phyloP scores from a whole-genome alignment of 2,797 vertebrate species.

The Moxostoma hubbsi region DNA sequence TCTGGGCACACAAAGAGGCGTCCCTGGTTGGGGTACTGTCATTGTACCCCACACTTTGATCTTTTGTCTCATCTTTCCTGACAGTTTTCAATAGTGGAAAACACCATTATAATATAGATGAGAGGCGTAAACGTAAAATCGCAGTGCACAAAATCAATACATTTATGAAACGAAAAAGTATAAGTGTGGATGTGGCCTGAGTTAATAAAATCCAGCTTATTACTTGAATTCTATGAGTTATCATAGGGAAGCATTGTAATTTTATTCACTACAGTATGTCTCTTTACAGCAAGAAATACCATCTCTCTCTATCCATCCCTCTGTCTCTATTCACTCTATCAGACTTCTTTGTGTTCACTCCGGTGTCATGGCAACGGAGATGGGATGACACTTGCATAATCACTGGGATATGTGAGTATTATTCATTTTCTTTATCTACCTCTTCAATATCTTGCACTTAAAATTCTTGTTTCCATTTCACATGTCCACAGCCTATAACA shows the following conservation, averaged over 20 bases:
- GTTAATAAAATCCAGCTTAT: too few species aligned
- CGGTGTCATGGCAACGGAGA: slow-evolving; percentile 82
- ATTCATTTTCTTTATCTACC: slow-evolving; percentile 57
- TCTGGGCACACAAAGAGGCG: too few species aligned
- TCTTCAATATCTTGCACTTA: slow-evolving; percentile 33
- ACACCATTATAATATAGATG: too few species aligned
- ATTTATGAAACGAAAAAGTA: too few species aligned
- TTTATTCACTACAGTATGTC: not conserved
- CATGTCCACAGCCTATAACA: slow-evolving; percentile 14
- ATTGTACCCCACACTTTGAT: too few species aligned
- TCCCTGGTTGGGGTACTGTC: too few species aligned
- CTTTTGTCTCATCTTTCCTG: too few species aligned
- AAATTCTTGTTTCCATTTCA: slow-evolving; percentile 37
- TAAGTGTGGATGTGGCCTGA: too few species aligned
- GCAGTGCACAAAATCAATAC: too few species aligned
- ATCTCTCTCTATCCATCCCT: slow-evolving; percentile 34
- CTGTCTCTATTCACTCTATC: slow-evolving; percentile 58
- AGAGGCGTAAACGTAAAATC: too few species aligned
- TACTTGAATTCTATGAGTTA: too few species aligned
- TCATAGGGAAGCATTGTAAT: not conserved
- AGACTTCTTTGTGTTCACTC: slow-evolving; percentile 78
- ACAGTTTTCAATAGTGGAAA: too few species aligned
- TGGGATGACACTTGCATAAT: slow-evolving; percentile 83
- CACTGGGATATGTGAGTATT: slow-evolving; percentile 76
- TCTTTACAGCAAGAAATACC: not conserved